A percentile compares a stretch with the other conserved stretches of the same genome.
phyloP scores from a whole-genome alignment of 2,888 invertebrate species.

The Ethmia dodecea region DNA sequence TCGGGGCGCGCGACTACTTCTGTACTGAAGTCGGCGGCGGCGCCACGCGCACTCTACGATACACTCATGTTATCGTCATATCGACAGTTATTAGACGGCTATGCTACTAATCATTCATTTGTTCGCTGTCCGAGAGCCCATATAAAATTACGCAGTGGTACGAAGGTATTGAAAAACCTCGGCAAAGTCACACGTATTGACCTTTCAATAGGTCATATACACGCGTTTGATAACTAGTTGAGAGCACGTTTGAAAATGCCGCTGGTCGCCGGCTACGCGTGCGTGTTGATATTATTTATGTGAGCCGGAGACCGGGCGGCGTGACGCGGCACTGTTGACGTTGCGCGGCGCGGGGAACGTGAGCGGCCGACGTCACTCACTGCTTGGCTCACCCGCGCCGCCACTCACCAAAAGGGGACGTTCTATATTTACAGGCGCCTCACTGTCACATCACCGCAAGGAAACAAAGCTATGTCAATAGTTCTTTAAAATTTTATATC shows the following conservation, averaged over 20 bases:
- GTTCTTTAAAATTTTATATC: slow-evolving; percentile 40
- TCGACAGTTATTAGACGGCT: slow-evolving; percentile 43
- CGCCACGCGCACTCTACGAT: slow-evolving; percentile 38
- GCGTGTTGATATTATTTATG: slow-evolving; percentile 56
- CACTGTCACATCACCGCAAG: slow-evolving; percentile 60
- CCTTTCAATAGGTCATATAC: no score
- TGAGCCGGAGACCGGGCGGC: slow-evolving; percentile 38
- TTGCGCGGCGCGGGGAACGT: slow-evolving; percentile 70
- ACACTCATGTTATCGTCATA: slow-evolving; percentile 60
- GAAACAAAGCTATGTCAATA: slow-evolving; percentile 47
- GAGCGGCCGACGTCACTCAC: slow-evolving; percentile 65
- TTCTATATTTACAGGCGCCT: slow-evolving; percentile 67
- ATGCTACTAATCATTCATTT: slow-evolving; percentile 11
- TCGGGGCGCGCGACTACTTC: slow-evolving; percentile 48
- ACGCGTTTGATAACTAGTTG: not conserved
- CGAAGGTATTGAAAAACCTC: no score
- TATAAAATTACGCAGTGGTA: no score
- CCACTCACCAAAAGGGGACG: slow-evolving; percentile 64
- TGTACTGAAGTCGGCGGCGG: slow-evolving; percentile 47
- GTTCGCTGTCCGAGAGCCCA: not conserved
- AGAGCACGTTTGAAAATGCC: slow-evolving; percentile 25
- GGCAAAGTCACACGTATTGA: no score
- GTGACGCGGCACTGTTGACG: slow-evolving; percentile 69
- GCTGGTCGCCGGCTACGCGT: slow-evolving; percentile 30
- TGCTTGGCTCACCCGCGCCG: slow-evolving; percentile 69